Evolutionary conservation across 2,797 vertebrate species (phyloP), one percentile per base, ranked within the genome.

Genomic region (Vespertilio murinus): DNA sequence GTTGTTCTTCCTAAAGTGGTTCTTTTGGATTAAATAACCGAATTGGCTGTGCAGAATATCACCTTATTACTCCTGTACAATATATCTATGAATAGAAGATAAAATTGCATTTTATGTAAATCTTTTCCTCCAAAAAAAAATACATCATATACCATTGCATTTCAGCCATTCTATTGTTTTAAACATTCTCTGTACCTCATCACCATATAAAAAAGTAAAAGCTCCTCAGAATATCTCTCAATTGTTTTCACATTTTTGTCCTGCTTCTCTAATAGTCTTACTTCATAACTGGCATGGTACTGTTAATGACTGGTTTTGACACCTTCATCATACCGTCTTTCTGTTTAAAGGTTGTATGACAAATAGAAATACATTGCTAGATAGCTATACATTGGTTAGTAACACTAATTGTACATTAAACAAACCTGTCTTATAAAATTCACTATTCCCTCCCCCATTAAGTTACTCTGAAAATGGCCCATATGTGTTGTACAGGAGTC

Each of bases 311-410:
- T 89, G 25, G 14, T 93, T 95, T 65, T 88, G 40, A 92, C 94
- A 13, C 3, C 82, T 96, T 80, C 59, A 83, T 96, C 30, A 59
- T 95, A 42, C 52, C 35, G 91, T 45, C 35, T 49, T 79, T 18
- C 22, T 88, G 13, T 74, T 93, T 93, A 95, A 95, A 67, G 49
- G 92, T 47, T 23, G 95, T 96, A 20, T 65, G 59, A 85, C 61
- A 96, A 96, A 95, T 74, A 94, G 74, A 93, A 96, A 86, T 94
- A 70, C 56, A 33, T 74, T 96, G 30, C 38, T 96, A 75, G 96
- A 94, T n/a, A 71, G 33, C 78, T 93, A n/a, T 79, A 10, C 38
- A 59, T 56, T 93, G 45, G 95, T 97, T 90, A 93, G 71, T 70
- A 52, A 96, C 10, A 92, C 85, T 6, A 86, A 95, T 86, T 93